Percentiles rank a stretch among this genome's conserved stretches.
Conservation (phyloP, 2,888 invertebrate genomes). For the Lacanobia oleracea region DNA sequence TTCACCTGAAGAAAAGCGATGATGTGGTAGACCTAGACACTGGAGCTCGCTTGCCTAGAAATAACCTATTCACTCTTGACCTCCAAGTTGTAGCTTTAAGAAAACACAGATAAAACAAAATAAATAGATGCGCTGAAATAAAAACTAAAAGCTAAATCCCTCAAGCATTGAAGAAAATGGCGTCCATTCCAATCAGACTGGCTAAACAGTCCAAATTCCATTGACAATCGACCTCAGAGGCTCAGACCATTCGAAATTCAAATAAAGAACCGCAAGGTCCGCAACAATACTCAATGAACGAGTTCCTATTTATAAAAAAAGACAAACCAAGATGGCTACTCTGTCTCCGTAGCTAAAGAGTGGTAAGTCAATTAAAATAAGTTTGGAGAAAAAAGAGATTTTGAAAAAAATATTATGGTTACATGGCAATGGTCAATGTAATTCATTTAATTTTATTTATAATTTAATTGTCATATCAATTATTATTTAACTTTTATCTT, state of each 20-base stretch:
- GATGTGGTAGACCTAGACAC: no score
- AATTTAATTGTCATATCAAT: no score
- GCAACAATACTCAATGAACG: conserved; percentile 45
- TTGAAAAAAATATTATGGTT: not conserved
- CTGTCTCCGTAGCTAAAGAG: not conserved
- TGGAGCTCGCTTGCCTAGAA: no score
- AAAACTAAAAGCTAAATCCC: not conserved
- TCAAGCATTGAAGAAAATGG: not conserved
- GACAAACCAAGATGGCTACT: conserved; percentile 57
- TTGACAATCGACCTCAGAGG: not conserved
- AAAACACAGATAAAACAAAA: not conserved
- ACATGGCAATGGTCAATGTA: no score
- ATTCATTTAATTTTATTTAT: no score
- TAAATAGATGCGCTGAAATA: not conserved
- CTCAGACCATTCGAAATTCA: conserved; percentile 31
- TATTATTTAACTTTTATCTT: no score
- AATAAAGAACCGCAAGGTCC: conserved; percentile 33
- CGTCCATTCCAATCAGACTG: conserved; percentile 18
- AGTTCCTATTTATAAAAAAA: conserved; percentile 49
- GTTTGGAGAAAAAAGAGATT: not conserved
- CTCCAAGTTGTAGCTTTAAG: no score
- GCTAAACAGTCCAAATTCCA: conserved; percentile 17
- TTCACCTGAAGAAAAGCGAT: no score
- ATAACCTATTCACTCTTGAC: no score
- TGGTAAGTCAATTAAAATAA: not conserved